Base-by-base conservation (phyloP, 92 coral and sea anemone species). In the Zoanthus sociatus region DNA sequence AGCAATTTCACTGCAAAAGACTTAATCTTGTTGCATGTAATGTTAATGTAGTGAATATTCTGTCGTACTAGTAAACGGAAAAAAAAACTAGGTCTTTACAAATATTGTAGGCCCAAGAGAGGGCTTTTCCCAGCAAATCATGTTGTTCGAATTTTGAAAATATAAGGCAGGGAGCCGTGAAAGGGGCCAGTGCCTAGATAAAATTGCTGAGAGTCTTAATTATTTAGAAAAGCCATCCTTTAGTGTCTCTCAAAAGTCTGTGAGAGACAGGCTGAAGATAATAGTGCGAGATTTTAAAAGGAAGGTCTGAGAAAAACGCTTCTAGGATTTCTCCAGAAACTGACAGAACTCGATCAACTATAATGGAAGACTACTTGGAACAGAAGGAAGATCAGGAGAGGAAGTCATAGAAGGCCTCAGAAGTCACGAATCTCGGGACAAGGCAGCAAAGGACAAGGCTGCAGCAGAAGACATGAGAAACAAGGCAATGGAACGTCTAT, bases 321-420 rank as follows among this genome's bases (percentile, higher is more conserved):
- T 84, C 92, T 55, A 89, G 92, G 71, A 89, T 33, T 33, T 33
- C 1, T 33, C 84, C 91, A 55, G 91, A 88, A 83, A 82, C 37
- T 0, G 70, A 88, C 60, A 82, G 91, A 83, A 75, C 44, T 83
- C 44, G 84, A 88, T 82, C 74, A 83, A 48, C 45, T 88, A 54
- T n/a, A 56, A 83, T 88, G 91, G 88, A 88, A 82, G 91, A 88
- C 87, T 88, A 70, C 87, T 74, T 88, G 83, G 88, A 88, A 64
- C 79, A 75, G 88, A 88, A 75, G 87, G 91, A 83, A 73, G 88
- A 83, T 20, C 83, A 83, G 78, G 84, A 82, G 76, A 82, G 79
- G 76, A 82, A 88, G 69, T 46, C 26, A 30, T 77, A 56, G 46
- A 56, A 60, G 51, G 56, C 32, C 32, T n/a, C 86, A 56, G 75